phyloP scores from a whole-genome alignment of 1,140 invertebrate genomes.

The Apocrypta bakeri region DNA sequence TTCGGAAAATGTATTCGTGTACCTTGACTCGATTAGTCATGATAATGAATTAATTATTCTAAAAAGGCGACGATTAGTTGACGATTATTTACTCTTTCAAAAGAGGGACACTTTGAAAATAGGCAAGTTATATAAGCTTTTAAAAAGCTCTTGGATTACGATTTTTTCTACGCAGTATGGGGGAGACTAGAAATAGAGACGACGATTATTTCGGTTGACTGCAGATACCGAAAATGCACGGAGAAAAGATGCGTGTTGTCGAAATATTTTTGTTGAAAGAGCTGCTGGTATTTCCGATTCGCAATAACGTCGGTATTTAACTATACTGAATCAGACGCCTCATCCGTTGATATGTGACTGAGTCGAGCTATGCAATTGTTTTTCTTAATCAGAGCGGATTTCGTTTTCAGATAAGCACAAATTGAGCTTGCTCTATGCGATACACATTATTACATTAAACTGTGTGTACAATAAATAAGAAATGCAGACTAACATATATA shows the following conservation, averaged over 20 bases:
- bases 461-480: no score
- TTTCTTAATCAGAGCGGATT: no score
- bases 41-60: background rate
- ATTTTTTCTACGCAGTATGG: background rate
- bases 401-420: no score
- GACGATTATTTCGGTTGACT: constrained; percentile 38
- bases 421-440: no score
- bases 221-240: background rate
- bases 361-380: background rate
- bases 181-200: constrained; percentile 11
- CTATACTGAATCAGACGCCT: no score
- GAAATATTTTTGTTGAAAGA: no score
- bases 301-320: no score
- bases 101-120: background rate
- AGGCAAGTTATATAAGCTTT: background rate
- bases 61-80: background rate
- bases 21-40: no score
- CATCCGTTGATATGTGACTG: no score
- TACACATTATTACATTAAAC: background rate
- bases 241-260: no score
- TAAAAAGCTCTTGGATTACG: constrained; percentile 31
- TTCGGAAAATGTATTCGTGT: background rate
- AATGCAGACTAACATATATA: no score
- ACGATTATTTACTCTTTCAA: background rate
- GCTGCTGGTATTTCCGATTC: background rate